These are phyloP conservation scores for Hofmannophila pseudospretella DNA, from an alignment of 2,888 invertebrate genomes.

Conservation along the genomic window DNA sequence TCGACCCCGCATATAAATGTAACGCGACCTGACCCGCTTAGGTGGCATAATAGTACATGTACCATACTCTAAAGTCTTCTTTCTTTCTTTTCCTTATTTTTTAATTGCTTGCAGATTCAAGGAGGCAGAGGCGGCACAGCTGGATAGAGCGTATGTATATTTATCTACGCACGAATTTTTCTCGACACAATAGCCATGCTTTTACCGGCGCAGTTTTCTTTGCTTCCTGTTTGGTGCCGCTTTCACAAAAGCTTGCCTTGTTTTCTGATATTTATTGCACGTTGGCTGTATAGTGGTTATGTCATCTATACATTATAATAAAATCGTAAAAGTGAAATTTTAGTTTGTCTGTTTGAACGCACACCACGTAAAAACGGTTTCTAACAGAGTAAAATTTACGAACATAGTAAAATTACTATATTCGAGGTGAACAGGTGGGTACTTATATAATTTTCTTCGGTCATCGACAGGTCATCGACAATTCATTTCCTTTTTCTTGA, in stretches of 20 bases:
- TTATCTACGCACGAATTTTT: constrained; percentile 50
- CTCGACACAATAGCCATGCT: constrained; percentile 46
- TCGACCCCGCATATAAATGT: constrained; percentile 37
- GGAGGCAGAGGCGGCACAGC: constrained; percentile 87
- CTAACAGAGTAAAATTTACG: no score
- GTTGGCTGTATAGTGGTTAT: constrained; percentile 9
- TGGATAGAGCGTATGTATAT: constrained; percentile 90
- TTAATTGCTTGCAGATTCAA: constrained; percentile 88
- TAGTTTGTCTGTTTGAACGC: no score
- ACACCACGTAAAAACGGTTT: no score
- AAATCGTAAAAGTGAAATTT: no score
- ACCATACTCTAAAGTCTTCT: constrained; percentile 48
- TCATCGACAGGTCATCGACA: no score
- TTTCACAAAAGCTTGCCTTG: constrained; percentile 27
- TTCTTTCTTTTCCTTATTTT: constrained; percentile 73
- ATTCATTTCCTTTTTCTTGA: no score
- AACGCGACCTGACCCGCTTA: constrained; percentile 38
- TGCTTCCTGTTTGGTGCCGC: constrained; percentile 25
- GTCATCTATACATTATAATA: no score
- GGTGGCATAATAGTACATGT: constrained; percentile 49
- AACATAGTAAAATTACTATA: no score
- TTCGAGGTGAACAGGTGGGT: no score
- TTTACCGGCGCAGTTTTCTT: constrained; percentile 46
- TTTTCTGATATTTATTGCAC: constrained; percentile 20
- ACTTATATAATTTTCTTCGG: no score